Base-by-base conservation (phyloP, 2,113 vertebrate genomes). In the Syngnathus floridae region DNA sequence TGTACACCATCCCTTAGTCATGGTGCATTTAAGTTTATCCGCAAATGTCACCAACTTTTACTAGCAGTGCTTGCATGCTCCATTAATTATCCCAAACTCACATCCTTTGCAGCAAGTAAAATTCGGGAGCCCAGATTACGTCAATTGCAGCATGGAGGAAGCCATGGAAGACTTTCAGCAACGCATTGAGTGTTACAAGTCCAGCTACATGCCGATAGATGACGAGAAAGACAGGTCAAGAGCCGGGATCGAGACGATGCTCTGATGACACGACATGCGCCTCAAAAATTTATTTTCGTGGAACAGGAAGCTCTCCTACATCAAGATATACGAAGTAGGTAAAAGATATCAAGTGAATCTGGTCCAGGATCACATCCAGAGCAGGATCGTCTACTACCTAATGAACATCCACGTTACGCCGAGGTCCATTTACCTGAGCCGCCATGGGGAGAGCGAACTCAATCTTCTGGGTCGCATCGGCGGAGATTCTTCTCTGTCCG, bases 401-500 rank as follows among this genome's bases (percentile, higher is more conserved):
- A 96, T 96, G 94, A 96, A 96, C 82, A 96, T 95, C 79, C 94
- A 96, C 0, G 91, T 96, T 69, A 91, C 93, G 0, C 93, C 94
- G 0, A 90, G 94, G 2, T 88, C 91, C 77, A 96, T 96, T 86
- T 96, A 94, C 80, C 88, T 96, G 62, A 93, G 91, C 81, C 91
- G 93, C 36, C 95, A 96, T 0, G 93, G 94, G 0, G 94, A 96
- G 82, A 95, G 94, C 9, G 91, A 92, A 41, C 91, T 95, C 76
- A 96, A 96, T 86, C 84, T 94, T 36, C 45, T 69, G 14, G 94
- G 94, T 0, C 81, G 90, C 59, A 95, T 95, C 0, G 93, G 93
- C 1, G 94, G 94, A 35, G 85, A 95, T 63, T 87, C 93, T 0
- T 91, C 88, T 5, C 89, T 95, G 49, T 93, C 94, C 3, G 66